Evolutionary conservation across 2,797 vertebrate species (phyloP).

Genomic region (Passerculus sandwichensis): DNA sequence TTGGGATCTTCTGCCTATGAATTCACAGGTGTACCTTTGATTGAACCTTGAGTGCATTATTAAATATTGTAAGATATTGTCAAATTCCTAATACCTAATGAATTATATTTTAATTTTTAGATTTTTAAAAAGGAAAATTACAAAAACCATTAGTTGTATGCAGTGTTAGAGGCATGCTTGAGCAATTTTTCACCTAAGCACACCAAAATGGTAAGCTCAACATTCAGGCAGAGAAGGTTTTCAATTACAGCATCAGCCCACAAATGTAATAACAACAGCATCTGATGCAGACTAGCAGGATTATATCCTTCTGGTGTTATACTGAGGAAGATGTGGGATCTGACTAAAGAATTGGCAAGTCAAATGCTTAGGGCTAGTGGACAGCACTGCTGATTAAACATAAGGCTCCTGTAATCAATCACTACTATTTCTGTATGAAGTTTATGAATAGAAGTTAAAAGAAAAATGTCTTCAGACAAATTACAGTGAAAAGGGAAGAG

Average conservation of each 20-base stretch:
- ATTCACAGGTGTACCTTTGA: neutral
- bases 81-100: neutral
- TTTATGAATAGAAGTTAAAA: conserved; percentile 35
- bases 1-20: neutral
- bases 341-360: neutral
- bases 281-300: neutral
- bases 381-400: neutral
- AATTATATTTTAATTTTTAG: conserved; percentile 10
- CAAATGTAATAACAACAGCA: neutral
- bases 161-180: neutral
- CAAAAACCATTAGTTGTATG: neutral
- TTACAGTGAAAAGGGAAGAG: neutral
- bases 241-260: neutral
- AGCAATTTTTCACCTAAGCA: neutral
- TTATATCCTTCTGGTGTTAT: neutral
- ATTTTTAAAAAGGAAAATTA: neutral
- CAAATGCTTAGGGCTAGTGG: neutral
- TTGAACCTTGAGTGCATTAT: neutral
- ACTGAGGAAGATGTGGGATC: neutral
- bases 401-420: neutral
- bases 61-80: neutral
- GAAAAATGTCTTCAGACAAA: neutral
- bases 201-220: neutral
- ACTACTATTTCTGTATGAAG: neutral
- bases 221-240: neutral